A percentile compares a stretch with the other conserved stretches of the same genome.
These are phyloP conservation scores for Hoplostethus atlanticus DNA, from an alignment of 2,797 vertebrate species.

Conservation along the genomic window DNA sequence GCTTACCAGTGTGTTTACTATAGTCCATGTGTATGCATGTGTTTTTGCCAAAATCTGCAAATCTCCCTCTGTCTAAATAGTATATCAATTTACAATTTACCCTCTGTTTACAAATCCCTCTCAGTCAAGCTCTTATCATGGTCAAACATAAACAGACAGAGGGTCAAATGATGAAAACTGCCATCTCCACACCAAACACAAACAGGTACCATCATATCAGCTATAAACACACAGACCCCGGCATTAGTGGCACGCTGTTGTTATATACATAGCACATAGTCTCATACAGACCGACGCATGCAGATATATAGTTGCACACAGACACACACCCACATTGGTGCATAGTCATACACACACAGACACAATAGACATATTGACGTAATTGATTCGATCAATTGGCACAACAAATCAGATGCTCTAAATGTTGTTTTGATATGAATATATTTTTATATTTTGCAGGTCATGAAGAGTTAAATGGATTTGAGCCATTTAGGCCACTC, in stretches of 20 bases:
- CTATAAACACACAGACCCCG: conserved; percentile 19
- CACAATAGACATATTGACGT: neutral
- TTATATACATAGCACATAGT: conserved; percentile 9
- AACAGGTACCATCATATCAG: conserved; percentile 27
- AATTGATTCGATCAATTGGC: neutral
- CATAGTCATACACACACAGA: neutral
- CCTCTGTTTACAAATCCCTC: conserved; percentile 21
- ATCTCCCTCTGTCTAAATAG: neutral
- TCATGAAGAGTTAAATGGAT: neutral
- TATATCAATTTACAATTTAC: neutral
- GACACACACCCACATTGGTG: neutral
- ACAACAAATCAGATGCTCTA: too few relatives aligned
- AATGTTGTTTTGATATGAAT: neutral
- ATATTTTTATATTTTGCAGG: too few relatives aligned
- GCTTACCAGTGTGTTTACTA: too few relatives aligned
- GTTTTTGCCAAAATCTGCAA: neutral
- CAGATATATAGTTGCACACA: neutral
- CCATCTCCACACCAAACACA: conserved; percentile 5
- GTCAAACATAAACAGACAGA: neutral
- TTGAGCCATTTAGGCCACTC: neutral
- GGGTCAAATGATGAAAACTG: conserved; percentile 4
- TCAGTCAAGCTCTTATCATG: conserved; percentile 22
- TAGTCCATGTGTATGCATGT: neutral
- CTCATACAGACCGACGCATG: neutral
- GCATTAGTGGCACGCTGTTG: conserved; percentile 9